phyloP scores from a whole-genome alignment of 2,888 invertebrate genomes.

The Orgyia antiqua region DNA sequence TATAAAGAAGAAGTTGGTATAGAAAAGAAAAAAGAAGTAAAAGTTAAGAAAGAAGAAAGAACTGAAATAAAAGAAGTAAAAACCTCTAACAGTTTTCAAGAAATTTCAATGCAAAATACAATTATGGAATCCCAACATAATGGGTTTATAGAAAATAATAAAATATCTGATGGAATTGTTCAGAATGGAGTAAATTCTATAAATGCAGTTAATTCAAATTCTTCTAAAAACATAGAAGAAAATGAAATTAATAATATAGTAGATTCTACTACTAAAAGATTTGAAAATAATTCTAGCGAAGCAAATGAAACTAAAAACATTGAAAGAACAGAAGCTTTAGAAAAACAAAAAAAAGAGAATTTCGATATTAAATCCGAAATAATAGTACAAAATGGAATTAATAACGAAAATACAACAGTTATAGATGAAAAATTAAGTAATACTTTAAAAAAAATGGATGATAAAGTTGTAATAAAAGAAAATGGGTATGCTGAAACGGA shows the following conservation, averaged over 20 bases:
- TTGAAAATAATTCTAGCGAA: too few species aligned
- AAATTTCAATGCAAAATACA: slow-evolving; percentile 6
- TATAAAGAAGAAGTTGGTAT: slow-evolving; percentile 66
- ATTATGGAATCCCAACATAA: slow-evolving; percentile 7
- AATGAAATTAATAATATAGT: too few species aligned
- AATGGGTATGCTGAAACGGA: not conserved
- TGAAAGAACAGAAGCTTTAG: not conserved
- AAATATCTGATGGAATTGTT: not conserved
- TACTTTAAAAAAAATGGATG: too few species aligned
- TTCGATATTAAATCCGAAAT: too few species aligned
- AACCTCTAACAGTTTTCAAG: slow-evolving; percentile 1
- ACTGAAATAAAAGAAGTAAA: slow-evolving; percentile 15
- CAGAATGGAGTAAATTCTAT: not conserved
- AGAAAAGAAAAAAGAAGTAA: slow-evolving; percentile 29
- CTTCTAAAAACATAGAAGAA: too few species aligned
- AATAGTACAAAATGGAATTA: too few species aligned
- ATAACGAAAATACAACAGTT: too few species aligned
- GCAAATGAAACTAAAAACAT: not conserved
- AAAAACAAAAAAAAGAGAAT: too few species aligned
- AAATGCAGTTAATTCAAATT: not conserved
- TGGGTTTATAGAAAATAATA: slow-evolving; percentile 4
- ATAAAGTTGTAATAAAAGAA: not conserved
- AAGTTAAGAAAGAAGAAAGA: too few species aligned
- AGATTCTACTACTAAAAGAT: too few species aligned
- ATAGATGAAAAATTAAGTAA: too few species aligned